A percentile compares a stretch with the other conserved stretches of the same genome.
phyloP scores from a whole-genome alignment of 2,888 invertebrate genomes.

The Germaria angustata region DNA sequence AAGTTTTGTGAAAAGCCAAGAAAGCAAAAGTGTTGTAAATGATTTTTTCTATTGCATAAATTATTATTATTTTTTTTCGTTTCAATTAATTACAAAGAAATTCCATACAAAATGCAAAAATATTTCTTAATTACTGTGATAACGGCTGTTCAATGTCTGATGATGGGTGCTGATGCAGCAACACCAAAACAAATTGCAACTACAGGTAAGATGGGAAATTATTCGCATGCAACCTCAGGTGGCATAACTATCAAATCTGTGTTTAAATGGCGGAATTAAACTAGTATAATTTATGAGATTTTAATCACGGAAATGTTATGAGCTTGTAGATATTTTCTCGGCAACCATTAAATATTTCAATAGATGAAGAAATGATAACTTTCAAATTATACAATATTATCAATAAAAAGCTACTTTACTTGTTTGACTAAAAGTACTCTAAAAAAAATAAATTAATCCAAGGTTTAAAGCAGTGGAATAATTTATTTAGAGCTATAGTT shows the following conservation, averaged over 20 bases:
- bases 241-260: not conserved
- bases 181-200: constrained; percentile 74
- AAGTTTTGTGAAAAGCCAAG: not conserved
- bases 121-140: constrained; percentile 78
- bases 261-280: not conserved
- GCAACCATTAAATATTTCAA: not conserved
- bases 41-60: not conserved
- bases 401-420: too few species aligned
- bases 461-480: too few species aligned
- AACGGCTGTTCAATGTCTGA: constrained; percentile 73
- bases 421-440: too few species aligned
- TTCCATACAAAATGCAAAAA: constrained; percentile 74
- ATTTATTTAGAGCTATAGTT: too few species aligned
- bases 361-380: not conserved
- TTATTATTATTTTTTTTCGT: not conserved
- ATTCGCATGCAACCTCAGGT: not conserved
- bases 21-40: constrained; percentile 41
- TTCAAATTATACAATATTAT: too few species aligned
- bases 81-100: constrained; percentile 66
- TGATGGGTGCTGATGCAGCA: constrained; percentile 75
- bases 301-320: not conserved
- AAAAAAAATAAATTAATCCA: too few species aligned
- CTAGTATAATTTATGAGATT: not conserved
- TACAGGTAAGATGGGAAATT: constrained; percentile 73
- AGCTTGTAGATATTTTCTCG: too few species aligned